Percentiles rank a stretch among this genome's conserved stretches.
These are phyloP conservation scores for Taxidea taxus DNA, from an alignment of 2,113 vertebrate genomes.

Conservation along the genomic window DNA sequence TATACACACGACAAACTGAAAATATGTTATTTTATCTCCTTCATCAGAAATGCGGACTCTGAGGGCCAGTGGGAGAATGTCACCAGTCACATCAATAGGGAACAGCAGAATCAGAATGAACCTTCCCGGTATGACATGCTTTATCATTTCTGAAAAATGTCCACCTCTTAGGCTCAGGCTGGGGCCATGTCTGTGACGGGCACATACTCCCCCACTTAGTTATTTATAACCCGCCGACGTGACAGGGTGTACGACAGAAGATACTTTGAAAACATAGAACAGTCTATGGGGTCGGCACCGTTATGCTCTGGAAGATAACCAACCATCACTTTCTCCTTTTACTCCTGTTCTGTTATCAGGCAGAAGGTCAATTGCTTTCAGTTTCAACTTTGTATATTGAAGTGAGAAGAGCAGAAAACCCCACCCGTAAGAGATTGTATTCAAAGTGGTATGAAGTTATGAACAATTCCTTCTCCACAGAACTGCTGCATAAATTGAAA, in stretches of 20 bases:
- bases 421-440: background rate
- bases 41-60: background rate
- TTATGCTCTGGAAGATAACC: background rate
- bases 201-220: rapidly evolving
- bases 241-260: background rate
- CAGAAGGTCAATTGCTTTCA: background rate
- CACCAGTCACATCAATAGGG: rapidly evolving
- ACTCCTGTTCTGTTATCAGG: rapidly evolving
- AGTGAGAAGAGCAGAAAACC: background rate
- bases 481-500: background rate
- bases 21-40: background rate
- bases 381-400: background rate
- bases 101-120: background rate
- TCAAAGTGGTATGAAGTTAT: background rate
- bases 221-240: background rate
- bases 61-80: background rate
- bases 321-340: background rate
- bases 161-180: background rate
- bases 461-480: background rate
- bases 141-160: background rate
- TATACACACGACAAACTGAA: background rate
- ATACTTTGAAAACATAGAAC: rapidly evolving
- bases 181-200: rapidly evolving
- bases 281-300: rapidly evolving
- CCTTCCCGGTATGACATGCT: rapidly evolving